Conservation (phyloP, 2,797 vertebrate species). For the Lophotriccus pileatus region DNA sequence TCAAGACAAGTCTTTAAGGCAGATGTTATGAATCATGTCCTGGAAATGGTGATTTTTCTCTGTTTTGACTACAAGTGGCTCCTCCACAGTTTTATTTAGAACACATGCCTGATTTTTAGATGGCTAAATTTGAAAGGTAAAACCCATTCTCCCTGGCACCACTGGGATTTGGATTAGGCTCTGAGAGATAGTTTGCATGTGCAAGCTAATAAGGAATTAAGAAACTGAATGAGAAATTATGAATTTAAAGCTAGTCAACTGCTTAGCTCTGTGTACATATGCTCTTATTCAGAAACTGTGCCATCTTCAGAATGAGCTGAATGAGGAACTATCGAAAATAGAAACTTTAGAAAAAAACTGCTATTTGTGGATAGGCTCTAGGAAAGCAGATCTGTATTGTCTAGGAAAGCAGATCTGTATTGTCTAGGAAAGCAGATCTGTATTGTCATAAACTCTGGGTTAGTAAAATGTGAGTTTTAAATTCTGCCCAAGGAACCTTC, state of each 20-base stretch:
- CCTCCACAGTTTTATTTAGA: background rate
- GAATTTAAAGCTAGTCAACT: background rate
- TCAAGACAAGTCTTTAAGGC: background rate
- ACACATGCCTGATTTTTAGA: background rate
- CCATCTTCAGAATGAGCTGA: background rate
- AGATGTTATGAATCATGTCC: background rate
- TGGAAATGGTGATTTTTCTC: constrained; percentile 6
- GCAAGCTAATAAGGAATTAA: constrained; percentile 20
- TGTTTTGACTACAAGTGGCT: background rate
- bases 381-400: background rate
- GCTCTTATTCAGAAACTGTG: background rate
- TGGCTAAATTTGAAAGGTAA: constrained; percentile 21
- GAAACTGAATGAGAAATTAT: background rate
- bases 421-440: background rate
- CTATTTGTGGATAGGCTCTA: background rate
- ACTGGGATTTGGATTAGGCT: background rate
- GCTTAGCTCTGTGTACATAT: background rate
- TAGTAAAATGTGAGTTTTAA: background rate
- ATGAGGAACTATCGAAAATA: background rate
- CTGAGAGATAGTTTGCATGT: background rate
- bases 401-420: constrained; percentile 12
- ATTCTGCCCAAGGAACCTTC: background rate
- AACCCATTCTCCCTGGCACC: background rate
- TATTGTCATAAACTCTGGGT: rapidly evolving
- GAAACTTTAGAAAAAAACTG: background rate